phyloP scores from a whole-genome alignment of 2,797 vertebrate genomes.

The Graptemys geographica region DNA sequence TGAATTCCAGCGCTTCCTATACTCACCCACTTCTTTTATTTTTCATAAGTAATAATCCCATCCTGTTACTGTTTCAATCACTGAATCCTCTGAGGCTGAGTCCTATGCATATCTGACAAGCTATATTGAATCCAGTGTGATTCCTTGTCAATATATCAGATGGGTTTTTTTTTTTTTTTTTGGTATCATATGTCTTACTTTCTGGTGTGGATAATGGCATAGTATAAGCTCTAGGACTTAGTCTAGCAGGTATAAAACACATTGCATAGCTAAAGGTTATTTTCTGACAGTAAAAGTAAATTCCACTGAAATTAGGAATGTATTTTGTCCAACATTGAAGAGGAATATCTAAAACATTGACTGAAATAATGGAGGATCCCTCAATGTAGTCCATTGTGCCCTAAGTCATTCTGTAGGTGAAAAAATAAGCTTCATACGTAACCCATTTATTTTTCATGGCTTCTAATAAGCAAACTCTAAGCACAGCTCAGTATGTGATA shows the following conservation, averaged over 20 bases:
- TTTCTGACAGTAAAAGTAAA: slow-evolving; percentile 25
- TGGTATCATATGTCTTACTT: slow-evolving; percentile 15
- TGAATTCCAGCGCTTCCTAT: not conserved
- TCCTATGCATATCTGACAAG: not conserved
- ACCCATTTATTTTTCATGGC: slow-evolving; percentile 62
- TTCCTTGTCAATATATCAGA: not conserved
- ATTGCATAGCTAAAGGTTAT: not conserved
- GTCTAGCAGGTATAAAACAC: not conserved
- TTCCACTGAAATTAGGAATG: slow-evolving; percentile 10
- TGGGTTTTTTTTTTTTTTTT: not conserved
- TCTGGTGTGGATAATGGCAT: not conserved
- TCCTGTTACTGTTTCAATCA: slow-evolving; percentile 27
- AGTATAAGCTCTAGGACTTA: not conserved
- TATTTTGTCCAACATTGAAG: slow-evolving; percentile 47
- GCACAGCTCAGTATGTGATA: slow-evolving; percentile 48
- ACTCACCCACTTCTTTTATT: slow-evolving; percentile 40
- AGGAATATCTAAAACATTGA: slow-evolving; percentile 15
- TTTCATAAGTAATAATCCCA: slow-evolving; percentile 26
- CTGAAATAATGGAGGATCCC: slow-evolving; percentile 28
- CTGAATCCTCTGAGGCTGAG: not conserved
- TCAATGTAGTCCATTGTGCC: slow-evolving; percentile 30
- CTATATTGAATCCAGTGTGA: not conserved
- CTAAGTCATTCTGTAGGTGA: slow-evolving; percentile 12
- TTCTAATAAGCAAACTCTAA: slow-evolving; percentile 55
- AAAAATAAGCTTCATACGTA: slow-evolving; percentile 24